phyloP scores from a whole-genome alignment of 2,888 invertebrate species.

The Apodemia zela region DNA sequence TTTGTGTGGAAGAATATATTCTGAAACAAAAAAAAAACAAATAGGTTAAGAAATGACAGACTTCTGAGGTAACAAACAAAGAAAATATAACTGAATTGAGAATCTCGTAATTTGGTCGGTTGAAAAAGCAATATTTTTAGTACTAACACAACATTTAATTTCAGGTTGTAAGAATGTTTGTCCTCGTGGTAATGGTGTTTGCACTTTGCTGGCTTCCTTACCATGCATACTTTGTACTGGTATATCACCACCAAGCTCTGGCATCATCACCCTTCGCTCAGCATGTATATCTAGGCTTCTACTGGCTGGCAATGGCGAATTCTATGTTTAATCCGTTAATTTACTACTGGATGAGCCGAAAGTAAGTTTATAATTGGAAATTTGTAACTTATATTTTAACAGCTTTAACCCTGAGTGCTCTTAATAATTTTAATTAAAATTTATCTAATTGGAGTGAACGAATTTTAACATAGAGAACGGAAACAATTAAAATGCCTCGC shows the following conservation, averaged over 20 bases:
- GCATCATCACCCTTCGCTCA: slow-evolving; percentile 87
- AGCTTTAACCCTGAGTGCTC: neutral
- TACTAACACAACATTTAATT: neutral
- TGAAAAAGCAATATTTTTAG: no score
- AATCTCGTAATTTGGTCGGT: no score
- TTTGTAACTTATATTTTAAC: slow-evolving; percentile 20
- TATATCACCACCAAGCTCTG: slow-evolving; percentile 80
- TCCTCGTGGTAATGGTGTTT: slow-evolving; percentile 90
- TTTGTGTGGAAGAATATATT: no score
- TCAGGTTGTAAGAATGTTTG: slow-evolving; percentile 94
- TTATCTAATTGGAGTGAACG: slow-evolving; percentile 1
- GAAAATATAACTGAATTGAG: no score
- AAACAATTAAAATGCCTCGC: no score
- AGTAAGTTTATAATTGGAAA: slow-evolving; percentile 67
- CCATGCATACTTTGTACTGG: slow-evolving; percentile 91
- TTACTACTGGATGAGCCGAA: slow-evolving; percentile 95
- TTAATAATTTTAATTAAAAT: slow-evolving; percentile 7
- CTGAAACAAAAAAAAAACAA: no score
- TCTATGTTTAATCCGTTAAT: slow-evolving; percentile 95
- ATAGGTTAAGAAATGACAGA: no score
- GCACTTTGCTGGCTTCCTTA: slow-evolving; percentile 94
- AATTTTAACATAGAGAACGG: no score
- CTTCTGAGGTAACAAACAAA: no score
- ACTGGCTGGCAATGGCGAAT: slow-evolving; percentile 95
- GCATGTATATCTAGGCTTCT: slow-evolving; percentile 91